Percentiles rank a stretch among this genome's conserved stretches.
Conservation (phyloP, 2,113 vertebrate species). For the Tupaia chinensis region DNA sequence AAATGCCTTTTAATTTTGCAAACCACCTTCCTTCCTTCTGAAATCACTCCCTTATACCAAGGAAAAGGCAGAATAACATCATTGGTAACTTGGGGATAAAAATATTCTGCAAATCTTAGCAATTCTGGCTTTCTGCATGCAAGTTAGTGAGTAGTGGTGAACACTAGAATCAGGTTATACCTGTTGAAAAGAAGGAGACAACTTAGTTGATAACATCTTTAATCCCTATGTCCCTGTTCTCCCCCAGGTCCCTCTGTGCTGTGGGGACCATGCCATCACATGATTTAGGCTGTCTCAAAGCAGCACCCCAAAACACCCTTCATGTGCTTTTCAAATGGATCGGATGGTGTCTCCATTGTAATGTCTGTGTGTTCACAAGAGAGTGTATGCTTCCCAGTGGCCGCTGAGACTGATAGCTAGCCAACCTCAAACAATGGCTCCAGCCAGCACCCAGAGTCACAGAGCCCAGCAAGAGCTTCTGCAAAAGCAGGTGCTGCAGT, state of each 20-base stretch:
- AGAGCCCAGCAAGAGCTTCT: rapidly evolving
- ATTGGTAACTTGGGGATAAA: not conserved
- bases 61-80: not conserved
- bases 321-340: rapidly evolving
- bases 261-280: not conserved
- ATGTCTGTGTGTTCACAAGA: not conserved
- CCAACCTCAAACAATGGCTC: rapidly evolving
- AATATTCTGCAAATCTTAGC: not conserved
- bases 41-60: not conserved
- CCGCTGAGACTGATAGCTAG: rapidly evolving
- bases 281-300: not conserved
- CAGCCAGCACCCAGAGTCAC: not conserved
- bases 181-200: not conserved
- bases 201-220: not conserved
- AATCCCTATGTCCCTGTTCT: not conserved
- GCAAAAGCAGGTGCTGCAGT: not conserved
- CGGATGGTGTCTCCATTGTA: not conserved
- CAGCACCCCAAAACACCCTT: not conserved
- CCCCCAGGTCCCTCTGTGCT: not conserved
- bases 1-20: conserved; percentile 28
- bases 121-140: not conserved
- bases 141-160: not conserved
- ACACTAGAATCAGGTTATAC: not conserved
- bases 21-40: conserved; percentile 36
- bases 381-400: no score